Conservation (phyloP, 2,888 invertebrate genomes). For the Entomobrya proxima region DNA sequence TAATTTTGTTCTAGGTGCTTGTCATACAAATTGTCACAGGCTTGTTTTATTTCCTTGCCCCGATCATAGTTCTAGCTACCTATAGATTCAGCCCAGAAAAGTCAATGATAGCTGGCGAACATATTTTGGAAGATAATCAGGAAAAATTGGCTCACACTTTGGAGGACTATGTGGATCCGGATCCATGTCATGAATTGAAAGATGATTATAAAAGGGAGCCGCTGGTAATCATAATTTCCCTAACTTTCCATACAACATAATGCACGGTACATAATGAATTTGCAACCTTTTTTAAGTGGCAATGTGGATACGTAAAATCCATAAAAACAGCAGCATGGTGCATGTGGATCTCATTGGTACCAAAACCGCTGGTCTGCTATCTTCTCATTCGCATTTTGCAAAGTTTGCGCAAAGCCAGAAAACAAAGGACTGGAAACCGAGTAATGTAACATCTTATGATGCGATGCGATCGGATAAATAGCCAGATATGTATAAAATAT, state of each 20-base stretch:
- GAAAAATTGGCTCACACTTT: constrained; percentile 22
- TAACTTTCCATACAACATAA: too few relatives aligned
- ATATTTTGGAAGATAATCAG: not conserved
- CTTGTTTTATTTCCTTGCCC: constrained; percentile 21
- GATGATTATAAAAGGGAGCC: not conserved
- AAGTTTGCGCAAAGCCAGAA: not conserved
- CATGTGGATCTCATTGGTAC: constrained; percentile 9
- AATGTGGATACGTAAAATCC: constrained; percentile 22
- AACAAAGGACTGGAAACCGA: too few relatives aligned
- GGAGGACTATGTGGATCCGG: constrained; percentile 31
- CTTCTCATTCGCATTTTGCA: constrained; percentile 1
- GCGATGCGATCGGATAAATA: too few relatives aligned
- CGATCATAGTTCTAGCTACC: constrained; percentile 22
- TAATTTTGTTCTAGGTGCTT: not conserved
- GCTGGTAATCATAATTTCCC: not conserved
- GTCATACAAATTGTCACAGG: not conserved
- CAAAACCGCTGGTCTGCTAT: constrained; percentile 24
- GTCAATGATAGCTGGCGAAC: not conserved
- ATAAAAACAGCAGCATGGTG: constrained; percentile 18
- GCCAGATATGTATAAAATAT: too few relatives aligned
- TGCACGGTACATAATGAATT: not conserved
- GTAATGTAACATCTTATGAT: too few relatives aligned
- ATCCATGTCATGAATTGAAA: constrained; percentile 11
- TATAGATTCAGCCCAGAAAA: constrained; percentile 10
- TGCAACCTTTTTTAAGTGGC: constrained; percentile 5